Evolutionary conservation across 1,140 invertebrate genomes (phyloP).

Genomic region (Pectinophora gossypiella): DNA sequence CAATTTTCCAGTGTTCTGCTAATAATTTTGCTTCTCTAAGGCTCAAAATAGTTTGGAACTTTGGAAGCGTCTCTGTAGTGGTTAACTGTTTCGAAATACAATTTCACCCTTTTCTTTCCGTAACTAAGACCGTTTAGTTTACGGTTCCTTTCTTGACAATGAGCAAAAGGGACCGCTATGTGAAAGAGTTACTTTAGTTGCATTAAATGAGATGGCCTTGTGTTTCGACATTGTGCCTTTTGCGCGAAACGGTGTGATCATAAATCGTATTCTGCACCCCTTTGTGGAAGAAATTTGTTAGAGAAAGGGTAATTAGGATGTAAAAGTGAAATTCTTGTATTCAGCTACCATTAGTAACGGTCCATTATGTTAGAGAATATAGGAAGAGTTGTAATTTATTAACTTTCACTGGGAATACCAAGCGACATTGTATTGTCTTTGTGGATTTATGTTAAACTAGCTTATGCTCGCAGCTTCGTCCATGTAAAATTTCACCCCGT

Average conservation of each 20-base stretch:
- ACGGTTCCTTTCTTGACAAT: conserved; percentile 16
- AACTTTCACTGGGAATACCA: conserved; percentile 57
- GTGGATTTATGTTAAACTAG: no score
- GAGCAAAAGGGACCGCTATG: conserved; percentile 50
- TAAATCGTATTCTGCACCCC: conserved; percentile 38
- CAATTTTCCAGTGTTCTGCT: not conserved
- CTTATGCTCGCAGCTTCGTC: no score
- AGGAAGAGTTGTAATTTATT: conserved; percentile 25
- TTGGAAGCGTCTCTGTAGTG: not conserved
- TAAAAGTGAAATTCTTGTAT: conserved; percentile 65
- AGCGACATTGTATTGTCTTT: no score
- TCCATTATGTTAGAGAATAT: conserved; percentile 24
- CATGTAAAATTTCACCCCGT: no score
- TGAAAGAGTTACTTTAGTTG: conserved; percentile 43
- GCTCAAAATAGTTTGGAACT: not conserved
- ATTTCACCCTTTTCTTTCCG: conserved; percentile 50
- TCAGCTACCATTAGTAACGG: conserved; percentile 44
- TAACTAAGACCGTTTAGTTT: conserved; percentile 43
- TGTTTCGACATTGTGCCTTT: conserved; percentile 25
- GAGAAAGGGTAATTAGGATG: conserved; percentile 62
- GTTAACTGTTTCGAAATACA: conserved; percentile 13
- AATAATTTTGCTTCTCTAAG: not conserved
- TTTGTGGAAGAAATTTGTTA: conserved; percentile 9
- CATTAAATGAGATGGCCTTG: conserved; percentile 50
- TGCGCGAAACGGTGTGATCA: conserved; percentile 41